A percentile compares a stretch with the other conserved stretches of the same genome.
phyloP scores from a whole-genome alignment of 2,888 invertebrate species.

The Odontothrips loti region DNA sequence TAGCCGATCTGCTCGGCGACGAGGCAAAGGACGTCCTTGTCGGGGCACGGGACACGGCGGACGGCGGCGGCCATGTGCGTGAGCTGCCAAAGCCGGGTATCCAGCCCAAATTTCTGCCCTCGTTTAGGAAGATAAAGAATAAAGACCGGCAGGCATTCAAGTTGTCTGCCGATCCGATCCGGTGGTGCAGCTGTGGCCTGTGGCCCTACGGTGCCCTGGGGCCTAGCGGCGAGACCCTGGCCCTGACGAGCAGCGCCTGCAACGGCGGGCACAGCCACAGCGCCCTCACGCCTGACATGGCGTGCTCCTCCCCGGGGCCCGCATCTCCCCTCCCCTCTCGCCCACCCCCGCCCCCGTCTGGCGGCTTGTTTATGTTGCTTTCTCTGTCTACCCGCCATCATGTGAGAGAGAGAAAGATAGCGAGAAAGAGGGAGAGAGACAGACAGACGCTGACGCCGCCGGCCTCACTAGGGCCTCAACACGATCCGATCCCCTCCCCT shows the following conservation, averaged over 20 bases:
- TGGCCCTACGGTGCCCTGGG: not conserved
- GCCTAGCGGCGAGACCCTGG: not conserved
- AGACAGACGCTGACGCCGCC: slow-evolving; percentile 26
- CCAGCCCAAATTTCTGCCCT: too few relatives aligned
- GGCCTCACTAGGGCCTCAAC: too few relatives aligned
- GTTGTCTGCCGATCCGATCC: not conserved
- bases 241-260: not conserved
- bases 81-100: too few relatives aligned
- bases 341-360: slow-evolving; percentile 1
- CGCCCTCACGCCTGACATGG: too few relatives aligned
- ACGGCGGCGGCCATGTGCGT: too few relatives aligned
- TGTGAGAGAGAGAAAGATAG: not conserved
- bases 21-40: too few relatives aligned
- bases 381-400: not conserved
- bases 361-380: not conserved
- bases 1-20: too few relatives aligned
- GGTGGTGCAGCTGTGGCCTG: not conserved
- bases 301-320: not conserved
- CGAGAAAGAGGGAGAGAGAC: slow-evolving; percentile 29
- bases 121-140: too few relatives aligned
- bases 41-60: too few relatives aligned
- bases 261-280: too few relatives aligned
- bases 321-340: not conserved
- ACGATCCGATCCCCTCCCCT: too few relatives aligned
- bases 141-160: not conserved